phyloP scores from a whole-genome alignment of 1,140 invertebrate genomes.

The Trachelipus rathkii region DNA sequence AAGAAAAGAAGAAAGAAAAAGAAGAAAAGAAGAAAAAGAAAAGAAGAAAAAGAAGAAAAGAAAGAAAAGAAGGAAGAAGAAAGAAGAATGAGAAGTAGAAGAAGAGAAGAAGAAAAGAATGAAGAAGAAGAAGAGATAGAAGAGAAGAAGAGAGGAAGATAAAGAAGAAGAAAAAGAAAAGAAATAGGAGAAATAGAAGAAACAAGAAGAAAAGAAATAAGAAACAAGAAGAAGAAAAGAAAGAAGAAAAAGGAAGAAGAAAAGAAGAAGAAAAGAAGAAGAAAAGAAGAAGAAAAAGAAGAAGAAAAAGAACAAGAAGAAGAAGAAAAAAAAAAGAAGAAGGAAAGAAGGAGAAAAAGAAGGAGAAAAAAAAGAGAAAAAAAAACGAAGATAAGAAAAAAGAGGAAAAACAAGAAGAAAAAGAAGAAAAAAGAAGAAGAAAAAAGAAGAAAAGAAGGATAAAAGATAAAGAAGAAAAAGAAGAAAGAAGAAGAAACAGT shows the following conservation, averaged over 20 bases:
- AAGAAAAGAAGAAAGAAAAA: not conserved
- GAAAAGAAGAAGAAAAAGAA: not conserved
- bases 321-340: not conserved
- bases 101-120: too few relatives aligned
- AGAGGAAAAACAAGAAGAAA: too few relatives aligned
- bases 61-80: too few relatives aligned
- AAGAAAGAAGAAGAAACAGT: too few relatives aligned
- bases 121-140: too few relatives aligned
- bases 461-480: too few relatives aligned
- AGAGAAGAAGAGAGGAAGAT: too few relatives aligned
- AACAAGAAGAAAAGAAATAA: too few relatives aligned
- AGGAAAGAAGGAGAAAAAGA: not conserved
- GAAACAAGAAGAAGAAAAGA: not conserved
- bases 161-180: not conserved
- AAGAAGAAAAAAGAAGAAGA: not conserved
- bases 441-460: not conserved
- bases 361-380: not conserved
- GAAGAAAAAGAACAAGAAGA: not conserved
- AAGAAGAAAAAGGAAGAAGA: not conserved
- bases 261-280: not conserved
- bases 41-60: too few relatives aligned
- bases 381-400: too few relatives aligned
- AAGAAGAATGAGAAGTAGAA: too few relatives aligned
- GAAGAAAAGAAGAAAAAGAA: not conserved
- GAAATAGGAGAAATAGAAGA: too few relatives aligned